Evolutionary conservation across 2,797 vertebrate genomes (phyloP).

Genomic region (Sphenodon punctatus): DNA sequence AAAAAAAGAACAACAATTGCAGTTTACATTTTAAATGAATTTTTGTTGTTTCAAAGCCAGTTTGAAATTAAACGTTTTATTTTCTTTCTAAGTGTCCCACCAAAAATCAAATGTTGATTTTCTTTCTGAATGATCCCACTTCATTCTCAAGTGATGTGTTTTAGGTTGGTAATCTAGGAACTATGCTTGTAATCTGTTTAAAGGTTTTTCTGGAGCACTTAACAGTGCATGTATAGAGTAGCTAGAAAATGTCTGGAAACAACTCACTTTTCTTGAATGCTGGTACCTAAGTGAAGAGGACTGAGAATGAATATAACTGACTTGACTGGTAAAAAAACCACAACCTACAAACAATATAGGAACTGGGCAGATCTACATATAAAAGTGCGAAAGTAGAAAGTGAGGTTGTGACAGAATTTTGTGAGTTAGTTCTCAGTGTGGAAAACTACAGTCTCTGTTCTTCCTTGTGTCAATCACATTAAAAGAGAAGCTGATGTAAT

Average conservation of each 20-base stretch:
- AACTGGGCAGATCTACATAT: too few relatives aligned
- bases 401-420: not conserved
- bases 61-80: too few relatives aligned
- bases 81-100: too few relatives aligned
- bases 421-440: not conserved
- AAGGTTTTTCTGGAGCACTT: not conserved
- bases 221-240: not conserved
- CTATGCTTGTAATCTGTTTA: not conserved
- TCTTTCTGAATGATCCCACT: not conserved
- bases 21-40: too few relatives aligned
- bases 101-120: too few relatives aligned
- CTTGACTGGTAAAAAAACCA: not conserved
- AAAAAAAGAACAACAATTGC: too few relatives aligned
- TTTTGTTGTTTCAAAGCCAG: too few relatives aligned
- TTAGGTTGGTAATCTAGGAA: not conserved
- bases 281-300: not conserved
- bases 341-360: too few relatives aligned
- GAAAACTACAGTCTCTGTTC: not conserved
- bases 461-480: not conserved
- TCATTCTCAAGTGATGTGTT: not conserved
- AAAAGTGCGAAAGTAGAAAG: not conserved
- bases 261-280: not conserved
- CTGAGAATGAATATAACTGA: not conserved
- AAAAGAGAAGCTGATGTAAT: conserved; percentile 12
- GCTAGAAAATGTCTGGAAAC: conserved; percentile 32